Percentiles rank a stretch among this genome's conserved stretches.
These are phyloP conservation scores for Omphaloscelis lunosa DNA, from an alignment of 2,888 invertebrate species.

Conservation along the genomic window DNA sequence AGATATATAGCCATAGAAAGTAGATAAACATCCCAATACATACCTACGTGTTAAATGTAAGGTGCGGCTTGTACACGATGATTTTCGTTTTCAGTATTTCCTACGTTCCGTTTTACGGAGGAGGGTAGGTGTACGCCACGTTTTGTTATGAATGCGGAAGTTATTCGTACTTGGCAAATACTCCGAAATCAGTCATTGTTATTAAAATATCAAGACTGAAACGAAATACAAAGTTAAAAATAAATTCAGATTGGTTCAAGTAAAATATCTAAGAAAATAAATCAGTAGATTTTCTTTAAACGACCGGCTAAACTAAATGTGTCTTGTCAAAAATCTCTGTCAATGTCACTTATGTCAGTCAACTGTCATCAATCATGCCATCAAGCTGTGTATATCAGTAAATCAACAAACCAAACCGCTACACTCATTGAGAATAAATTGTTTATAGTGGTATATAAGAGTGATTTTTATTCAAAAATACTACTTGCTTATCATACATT, in stretches of 20 bases:
- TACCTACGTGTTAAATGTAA: constrained; percentile 72
- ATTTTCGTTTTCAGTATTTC: constrained; percentile 61
- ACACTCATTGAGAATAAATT: background rate
- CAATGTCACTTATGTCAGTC: constrained; percentile 10
- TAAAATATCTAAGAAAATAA: background rate
- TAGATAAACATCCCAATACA: constrained; percentile 71
- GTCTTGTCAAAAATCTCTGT: background rate
- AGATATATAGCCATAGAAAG: constrained; percentile 79
- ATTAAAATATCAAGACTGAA: background rate
- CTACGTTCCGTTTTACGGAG: constrained; percentile 56
- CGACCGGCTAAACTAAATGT: background rate
- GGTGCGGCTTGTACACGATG: constrained; percentile 75
- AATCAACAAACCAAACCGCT: constrained; percentile 25
- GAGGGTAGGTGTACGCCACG: background rate
- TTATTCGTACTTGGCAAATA: background rate
- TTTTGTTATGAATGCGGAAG: constrained; percentile 31
- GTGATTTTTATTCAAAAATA: constrained; percentile 1
- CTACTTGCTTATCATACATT: background rate
- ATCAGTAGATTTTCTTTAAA: background rate
- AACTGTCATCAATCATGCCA: background rate
- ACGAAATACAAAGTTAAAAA: background rate
- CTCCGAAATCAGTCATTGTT: background rate
- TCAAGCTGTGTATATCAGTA: background rate
- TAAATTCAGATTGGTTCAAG: background rate
- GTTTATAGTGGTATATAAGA: background rate